These are phyloP conservation scores for Melipona quadrifasciata DNA, from an alignment of 1,140 invertebrate species.

Conservation along the genomic window DNA sequence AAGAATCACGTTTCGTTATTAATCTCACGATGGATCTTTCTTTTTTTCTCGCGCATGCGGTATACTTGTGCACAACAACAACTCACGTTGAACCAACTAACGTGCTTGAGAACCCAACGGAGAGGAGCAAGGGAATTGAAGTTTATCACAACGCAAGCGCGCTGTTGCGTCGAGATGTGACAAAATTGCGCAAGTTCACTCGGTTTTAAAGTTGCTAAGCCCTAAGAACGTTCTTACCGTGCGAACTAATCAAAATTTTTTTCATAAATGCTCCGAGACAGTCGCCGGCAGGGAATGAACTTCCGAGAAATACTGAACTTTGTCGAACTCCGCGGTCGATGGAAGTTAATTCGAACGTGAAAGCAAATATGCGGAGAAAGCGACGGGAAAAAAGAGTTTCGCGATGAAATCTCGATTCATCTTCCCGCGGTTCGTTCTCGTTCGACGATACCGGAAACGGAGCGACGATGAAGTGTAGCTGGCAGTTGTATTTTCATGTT, in stretches of 20 bases:
- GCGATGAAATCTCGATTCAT: neutral
- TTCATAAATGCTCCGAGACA: neutral
- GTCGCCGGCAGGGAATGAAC: neutral
- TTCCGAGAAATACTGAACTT: neutral
- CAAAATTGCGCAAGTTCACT: neutral
- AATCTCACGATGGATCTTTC: neutral
- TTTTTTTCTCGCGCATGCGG: neutral
- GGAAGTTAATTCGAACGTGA: neutral
- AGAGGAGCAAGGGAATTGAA: neutral
- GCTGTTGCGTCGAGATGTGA: neutral
- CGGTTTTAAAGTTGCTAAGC: neutral
- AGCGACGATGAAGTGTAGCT: neutral
- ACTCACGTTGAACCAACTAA: neutral
- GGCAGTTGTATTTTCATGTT: neutral
- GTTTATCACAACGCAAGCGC: slow-evolving; percentile 7
- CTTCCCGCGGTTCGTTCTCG: neutral
- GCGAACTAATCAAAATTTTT: slow-evolving; percentile 23
- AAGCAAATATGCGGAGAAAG: neutral
- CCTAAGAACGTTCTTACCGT: slow-evolving; percentile 2
- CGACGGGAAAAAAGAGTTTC: neutral
- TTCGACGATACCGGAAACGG: neutral
- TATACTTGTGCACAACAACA: neutral
- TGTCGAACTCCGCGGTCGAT: neutral
- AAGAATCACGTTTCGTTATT: neutral
- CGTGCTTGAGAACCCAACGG: neutral